phyloP scores from a whole-genome alignment of 2,888 invertebrate species.

The Asteroscopus sphinx region DNA sequence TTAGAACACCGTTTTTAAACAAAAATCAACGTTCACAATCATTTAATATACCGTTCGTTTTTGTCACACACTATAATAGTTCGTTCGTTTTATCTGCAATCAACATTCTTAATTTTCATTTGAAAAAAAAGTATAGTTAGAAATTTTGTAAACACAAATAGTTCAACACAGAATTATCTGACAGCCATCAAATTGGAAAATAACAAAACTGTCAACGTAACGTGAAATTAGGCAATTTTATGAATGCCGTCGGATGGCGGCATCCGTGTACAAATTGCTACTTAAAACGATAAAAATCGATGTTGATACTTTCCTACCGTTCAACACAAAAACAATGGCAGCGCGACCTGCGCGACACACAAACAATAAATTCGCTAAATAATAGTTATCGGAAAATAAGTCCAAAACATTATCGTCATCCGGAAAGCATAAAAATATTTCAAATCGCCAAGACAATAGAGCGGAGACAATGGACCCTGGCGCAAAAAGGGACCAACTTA shows the following conservation, averaged over 20 bases:
- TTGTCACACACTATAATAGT: slow-evolving; percentile 48
- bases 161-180: slow-evolving; percentile 60
- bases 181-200: slow-evolving; percentile 66
- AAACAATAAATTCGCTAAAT: slow-evolving; percentile 87
- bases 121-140: slow-evolving; percentile 49
- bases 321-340: slow-evolving; percentile 67
- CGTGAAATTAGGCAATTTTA: slow-evolving; percentile 69
- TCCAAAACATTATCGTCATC: slow-evolving; percentile 87
- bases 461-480: slow-evolving; percentile 83
- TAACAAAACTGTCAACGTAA: slow-evolving; percentile 69
- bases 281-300: slow-evolving; percentile 72
- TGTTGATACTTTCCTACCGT: slow-evolving; percentile 53
- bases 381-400: slow-evolving; percentile 88
- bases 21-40: slow-evolving; percentile 29
- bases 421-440: slow-evolving; percentile 89
- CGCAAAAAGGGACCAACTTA: slow-evolving; percentile 82
- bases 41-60: slow-evolving; percentile 48
- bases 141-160: slow-evolving; percentile 56
- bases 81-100: slow-evolving; percentile 51
- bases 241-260: slow-evolving; percentile 56
- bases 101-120: slow-evolving; percentile 57
- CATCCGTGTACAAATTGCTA: slow-evolving; percentile 80
- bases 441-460: slow-evolving; percentile 87
- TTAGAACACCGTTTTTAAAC: slow-evolving; percentile 3
- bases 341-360: slow-evolving; percentile 59